Evolutionary conservation across 2,797 vertebrate genomes (phyloP).

Genomic region (Alectoris magna): DNA sequence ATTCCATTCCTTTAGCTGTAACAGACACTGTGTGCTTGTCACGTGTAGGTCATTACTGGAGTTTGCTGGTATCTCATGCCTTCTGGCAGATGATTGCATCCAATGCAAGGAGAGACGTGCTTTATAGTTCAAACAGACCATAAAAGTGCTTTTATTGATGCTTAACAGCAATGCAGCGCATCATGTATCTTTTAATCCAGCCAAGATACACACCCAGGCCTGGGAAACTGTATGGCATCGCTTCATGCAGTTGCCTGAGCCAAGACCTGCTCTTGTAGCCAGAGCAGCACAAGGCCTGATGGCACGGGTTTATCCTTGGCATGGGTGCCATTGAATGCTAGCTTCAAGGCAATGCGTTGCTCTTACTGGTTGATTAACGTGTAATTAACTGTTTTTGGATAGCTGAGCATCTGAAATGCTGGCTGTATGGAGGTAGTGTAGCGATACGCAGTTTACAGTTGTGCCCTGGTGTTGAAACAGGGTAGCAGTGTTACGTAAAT

Average conservation of each 20-base stretch:
- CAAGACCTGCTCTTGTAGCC: fast-evolving
- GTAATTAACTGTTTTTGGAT: too few species aligned
- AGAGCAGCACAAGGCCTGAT: not conserved
- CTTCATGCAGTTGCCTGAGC: not conserved
- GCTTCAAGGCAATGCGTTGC: not conserved
- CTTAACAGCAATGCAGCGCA: not conserved
- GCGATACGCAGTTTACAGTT: fast-evolving
- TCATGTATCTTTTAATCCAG: not conserved
- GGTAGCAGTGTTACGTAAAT: not conserved
- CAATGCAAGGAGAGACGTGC: not conserved
- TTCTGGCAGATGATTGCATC: not conserved
- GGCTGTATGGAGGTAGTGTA: not conserved
- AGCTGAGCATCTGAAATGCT: not conserved
- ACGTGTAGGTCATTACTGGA: not conserved
- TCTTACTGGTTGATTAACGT: not conserved
- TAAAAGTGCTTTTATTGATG: constrained; percentile 10
- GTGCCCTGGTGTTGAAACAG: fast-evolving
- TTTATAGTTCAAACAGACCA: not conserved
- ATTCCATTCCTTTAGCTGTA: not conserved
- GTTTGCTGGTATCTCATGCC: not conserved
- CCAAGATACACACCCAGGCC: not conserved
- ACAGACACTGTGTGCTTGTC: not conserved
- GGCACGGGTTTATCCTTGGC: fast-evolving
- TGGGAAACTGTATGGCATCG: not conserved
- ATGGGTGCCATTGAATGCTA: fast-evolving